These are phyloP conservation scores for Pedetes capensis DNA, from an alignment of 2,113 vertebrate genomes.

Conservation along the genomic window DNA sequence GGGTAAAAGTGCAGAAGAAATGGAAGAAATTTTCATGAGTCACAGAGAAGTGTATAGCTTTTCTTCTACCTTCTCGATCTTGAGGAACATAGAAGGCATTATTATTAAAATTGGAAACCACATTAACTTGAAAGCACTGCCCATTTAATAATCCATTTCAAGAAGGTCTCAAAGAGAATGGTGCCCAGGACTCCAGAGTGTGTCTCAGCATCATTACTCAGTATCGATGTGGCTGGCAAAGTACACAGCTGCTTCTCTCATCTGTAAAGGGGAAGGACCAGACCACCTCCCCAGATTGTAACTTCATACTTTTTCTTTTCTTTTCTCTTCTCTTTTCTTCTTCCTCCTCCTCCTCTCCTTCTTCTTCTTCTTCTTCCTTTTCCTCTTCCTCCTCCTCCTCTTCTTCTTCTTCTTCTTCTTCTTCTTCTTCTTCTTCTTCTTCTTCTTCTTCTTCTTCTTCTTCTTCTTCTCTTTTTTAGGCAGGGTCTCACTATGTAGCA, in stretches of 20 bases:
- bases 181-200: background rate
- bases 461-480: too few relatives aligned
- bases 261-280: background rate
- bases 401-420: too few relatives aligned
- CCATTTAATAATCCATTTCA: background rate
- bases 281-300: background rate
- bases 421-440: too few relatives aligned
- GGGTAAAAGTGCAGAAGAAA: background rate
- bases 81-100: background rate
- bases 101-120: background rate
- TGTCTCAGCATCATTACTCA: background rate
- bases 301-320: too few relatives aligned
- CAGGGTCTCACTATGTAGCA: too few relatives aligned
- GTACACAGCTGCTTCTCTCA: background rate
- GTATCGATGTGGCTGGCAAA: background rate
- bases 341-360: too few relatives aligned
- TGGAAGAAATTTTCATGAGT: background rate
- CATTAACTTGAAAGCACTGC: background rate
- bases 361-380: too few relatives aligned
- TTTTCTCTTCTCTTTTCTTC: too few relatives aligned
- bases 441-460: too few relatives aligned
- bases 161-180: background rate
- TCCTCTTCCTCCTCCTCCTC: too few relatives aligned
- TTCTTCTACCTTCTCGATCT: background rate
- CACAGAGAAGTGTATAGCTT: too few relatives aligned